phyloP scores from a whole-genome alignment of 2,797 vertebrate genomes.

The Agapornis canus region DNA sequence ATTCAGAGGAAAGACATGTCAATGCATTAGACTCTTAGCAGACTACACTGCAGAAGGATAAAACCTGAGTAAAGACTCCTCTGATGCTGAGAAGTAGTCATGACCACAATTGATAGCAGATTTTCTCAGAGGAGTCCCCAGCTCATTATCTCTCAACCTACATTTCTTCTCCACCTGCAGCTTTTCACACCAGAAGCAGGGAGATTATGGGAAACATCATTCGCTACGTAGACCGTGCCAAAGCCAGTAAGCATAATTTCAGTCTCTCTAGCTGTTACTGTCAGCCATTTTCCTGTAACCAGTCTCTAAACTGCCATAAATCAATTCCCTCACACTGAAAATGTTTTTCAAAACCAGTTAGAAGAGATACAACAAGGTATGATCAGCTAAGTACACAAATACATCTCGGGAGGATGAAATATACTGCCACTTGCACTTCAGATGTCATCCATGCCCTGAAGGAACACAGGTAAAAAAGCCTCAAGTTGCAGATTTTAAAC shows the following conservation, averaged over 20 bases:
- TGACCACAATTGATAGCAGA: background rate
- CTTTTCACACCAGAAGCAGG: background rate
- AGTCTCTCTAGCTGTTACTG: conserved; percentile 2
- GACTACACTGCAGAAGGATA: background rate
- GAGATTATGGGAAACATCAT: background rate
- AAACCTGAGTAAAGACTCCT: background rate
- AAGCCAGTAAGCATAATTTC: conserved; percentile 23
- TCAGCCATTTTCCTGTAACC: conserved; percentile 4
- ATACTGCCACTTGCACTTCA: background rate
- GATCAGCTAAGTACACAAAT: background rate
- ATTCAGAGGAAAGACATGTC: background rate
- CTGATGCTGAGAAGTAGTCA: background rate
- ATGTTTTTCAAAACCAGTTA: background rate
- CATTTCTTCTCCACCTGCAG: background rate
- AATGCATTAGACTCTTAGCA: background rate
- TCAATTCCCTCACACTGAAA: conserved; percentile 10
- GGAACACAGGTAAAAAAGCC: background rate
- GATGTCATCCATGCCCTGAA: background rate
- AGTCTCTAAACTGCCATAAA: background rate
- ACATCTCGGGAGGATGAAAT: background rate
- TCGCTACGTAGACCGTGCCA: background rate
- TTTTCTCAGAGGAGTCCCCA: background rate
- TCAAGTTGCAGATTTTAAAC: background rate
- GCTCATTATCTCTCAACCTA: background rate
- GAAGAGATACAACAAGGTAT: background rate